Evolutionary conservation across 2,797 vertebrate genomes (phyloP).

Genomic region (Falco concolor): DNA sequence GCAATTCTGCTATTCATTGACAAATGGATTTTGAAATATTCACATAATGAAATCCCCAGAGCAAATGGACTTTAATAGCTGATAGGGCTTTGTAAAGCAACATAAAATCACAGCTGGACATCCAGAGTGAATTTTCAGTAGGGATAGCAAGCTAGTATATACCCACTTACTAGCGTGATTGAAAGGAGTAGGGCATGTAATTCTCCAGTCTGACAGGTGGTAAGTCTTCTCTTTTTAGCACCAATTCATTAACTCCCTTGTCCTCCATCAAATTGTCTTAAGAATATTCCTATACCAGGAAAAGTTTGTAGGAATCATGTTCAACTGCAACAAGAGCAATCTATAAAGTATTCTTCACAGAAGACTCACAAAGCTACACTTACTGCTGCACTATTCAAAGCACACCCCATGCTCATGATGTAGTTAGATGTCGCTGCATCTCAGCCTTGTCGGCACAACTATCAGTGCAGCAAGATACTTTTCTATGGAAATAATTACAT

Average conservation of each 20-base stretch:
- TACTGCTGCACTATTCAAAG: neutral
- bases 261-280: neutral
- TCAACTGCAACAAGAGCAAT: neutral
- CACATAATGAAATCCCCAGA: slow-evolving; percentile 28
- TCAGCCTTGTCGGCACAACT: neutral
- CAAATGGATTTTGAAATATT: slow-evolving; percentile 46
- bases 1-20: neutral
- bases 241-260: neutral
- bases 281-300: neutral
- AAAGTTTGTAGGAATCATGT: neutral
- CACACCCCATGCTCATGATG: neutral
- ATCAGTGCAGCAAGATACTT: neutral
- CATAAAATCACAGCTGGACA: neutral
- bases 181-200: neutral
- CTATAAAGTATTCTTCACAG: neutral
- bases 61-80: neutral
- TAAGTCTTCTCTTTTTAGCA: neutral
- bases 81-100: neutral
- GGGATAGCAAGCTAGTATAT: neutral
- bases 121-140: slow-evolving; percentile 1
- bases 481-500: neutral
- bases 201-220: neutral
- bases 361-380: neutral
- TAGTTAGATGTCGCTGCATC: neutral
- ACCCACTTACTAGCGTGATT: neutral